A percentile compares a stretch with the other conserved stretches of the same genome.
These are phyloP conservation scores for Epinotia demarniana DNA, from an alignment of 2,888 invertebrate species.

Conservation along the genomic window DNA sequence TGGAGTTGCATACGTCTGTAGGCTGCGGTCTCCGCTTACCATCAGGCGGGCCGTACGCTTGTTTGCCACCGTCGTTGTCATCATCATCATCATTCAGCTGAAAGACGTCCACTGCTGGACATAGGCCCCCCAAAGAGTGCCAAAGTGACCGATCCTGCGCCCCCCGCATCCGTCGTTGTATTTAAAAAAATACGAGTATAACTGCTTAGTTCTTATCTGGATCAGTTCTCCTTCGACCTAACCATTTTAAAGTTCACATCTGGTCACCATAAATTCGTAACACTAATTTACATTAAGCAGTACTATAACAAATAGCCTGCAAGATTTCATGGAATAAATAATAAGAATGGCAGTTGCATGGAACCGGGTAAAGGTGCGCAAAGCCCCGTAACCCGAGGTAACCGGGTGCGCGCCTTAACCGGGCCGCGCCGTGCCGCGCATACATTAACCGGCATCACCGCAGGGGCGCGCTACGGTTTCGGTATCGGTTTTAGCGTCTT, in stretches of 20 bases:
- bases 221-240: too few species aligned
- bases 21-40: too few species aligned
- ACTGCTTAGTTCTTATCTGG: too few species aligned
- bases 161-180: too few species aligned
- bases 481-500: not conserved
- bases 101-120: too few species aligned
- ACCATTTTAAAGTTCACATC: not conserved
- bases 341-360: constrained; percentile 20
- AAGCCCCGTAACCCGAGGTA: constrained; percentile 21
- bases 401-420: constrained; percentile 50
- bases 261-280: not conserved
- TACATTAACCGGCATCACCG: constrained; percentile 55
- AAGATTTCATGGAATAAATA: constrained; percentile 6
- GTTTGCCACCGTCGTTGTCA: too few species aligned
- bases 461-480: not conserved
- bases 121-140: too few species aligned
- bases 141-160: too few species aligned
- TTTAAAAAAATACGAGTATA: too few species aligned
- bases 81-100: too few species aligned
- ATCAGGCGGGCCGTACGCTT: too few species aligned
- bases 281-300: constrained; percentile 5
- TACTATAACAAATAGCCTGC: constrained; percentile 12
- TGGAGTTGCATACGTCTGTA: too few species aligned
- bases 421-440: constrained; percentile 56
- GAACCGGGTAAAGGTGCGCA: constrained; percentile 30